Percentiles rank a stretch among this genome's conserved stretches.
Evolutionary conservation across 2,888 invertebrate genomes (phyloP).

Genomic region (Slavum lentiscoides): DNA sequence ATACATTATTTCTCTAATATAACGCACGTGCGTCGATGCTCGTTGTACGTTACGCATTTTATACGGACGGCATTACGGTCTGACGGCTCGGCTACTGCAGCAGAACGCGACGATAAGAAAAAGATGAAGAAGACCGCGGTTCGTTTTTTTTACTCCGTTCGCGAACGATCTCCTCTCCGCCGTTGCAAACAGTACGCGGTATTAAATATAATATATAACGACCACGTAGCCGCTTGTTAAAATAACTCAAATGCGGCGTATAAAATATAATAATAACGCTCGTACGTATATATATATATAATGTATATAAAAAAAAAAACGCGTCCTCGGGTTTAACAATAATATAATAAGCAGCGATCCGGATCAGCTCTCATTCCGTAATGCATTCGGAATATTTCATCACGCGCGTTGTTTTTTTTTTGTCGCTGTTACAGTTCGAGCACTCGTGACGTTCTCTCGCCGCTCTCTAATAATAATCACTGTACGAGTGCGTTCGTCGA

Average conservation of each 20-base stretch:
- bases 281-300: neutral
- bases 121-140: neutral
- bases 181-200: no score
- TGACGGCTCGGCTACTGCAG: conserved; percentile 1
- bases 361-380: no score
- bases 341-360: no score
- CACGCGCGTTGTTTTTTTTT: no score
- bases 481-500: no score
- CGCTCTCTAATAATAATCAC: no score
- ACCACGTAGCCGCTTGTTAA: neutral
- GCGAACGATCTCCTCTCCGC: neutral
- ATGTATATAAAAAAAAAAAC: no score
- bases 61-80: neutral
- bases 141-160: neutral
- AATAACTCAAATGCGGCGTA: conserved; percentile 2
- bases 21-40: conserved; percentile 13
- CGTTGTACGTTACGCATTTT: neutral
- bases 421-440: no score
- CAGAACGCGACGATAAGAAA: conserved; percentile 24
- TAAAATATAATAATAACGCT: neutral
- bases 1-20: no score
- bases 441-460: no score
- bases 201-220: neutral
- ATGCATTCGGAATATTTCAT: no score
- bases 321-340: no score